Percentiles rank a stretch among this genome's conserved stretches.
Evolutionary conservation across 2,888 invertebrate species (phyloP).

Genomic region (Bursaphelenchus okinawaensis): DNA sequence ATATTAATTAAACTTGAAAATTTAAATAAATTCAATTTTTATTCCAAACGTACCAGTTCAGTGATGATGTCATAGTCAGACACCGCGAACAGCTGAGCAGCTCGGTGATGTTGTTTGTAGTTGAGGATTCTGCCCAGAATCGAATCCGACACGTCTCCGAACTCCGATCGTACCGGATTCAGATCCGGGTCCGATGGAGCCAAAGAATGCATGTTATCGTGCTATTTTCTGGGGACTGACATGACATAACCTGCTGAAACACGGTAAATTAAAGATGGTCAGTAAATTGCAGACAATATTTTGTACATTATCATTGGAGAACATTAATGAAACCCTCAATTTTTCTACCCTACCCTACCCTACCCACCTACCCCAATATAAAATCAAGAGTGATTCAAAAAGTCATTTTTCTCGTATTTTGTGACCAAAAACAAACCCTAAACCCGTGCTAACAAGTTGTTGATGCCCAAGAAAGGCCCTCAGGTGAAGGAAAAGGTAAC

Average conservation of each 20-base stretch:
- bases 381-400: neutral
- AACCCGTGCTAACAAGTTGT: too few species aligned
- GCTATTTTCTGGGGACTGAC: neutral
- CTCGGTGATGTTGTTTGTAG: conserved; percentile 63
- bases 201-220: neutral
- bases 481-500: too few species aligned
- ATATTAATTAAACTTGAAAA: neutral
- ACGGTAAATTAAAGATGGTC: too few species aligned
- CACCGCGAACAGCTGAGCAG: conserved; percentile 83
- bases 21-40: neutral
- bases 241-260: neutral
- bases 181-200: neutral
- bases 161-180: neutral
- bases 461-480: too few species aligned
- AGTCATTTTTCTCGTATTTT: too few species aligned
- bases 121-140: conserved; percentile 15
- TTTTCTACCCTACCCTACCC: too few species aligned
- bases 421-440: too few species aligned
- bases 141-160: neutral
- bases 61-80: conserved; percentile 78
- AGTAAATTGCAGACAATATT: too few species aligned
- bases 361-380: too few species aligned
- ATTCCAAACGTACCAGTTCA: conserved; percentile 63
- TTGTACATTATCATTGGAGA: too few species aligned
- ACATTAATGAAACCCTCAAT: too few species aligned